phyloP scores from a whole-genome alignment of 1,140 invertebrate genomes.

The Lethocerus indicus region DNA sequence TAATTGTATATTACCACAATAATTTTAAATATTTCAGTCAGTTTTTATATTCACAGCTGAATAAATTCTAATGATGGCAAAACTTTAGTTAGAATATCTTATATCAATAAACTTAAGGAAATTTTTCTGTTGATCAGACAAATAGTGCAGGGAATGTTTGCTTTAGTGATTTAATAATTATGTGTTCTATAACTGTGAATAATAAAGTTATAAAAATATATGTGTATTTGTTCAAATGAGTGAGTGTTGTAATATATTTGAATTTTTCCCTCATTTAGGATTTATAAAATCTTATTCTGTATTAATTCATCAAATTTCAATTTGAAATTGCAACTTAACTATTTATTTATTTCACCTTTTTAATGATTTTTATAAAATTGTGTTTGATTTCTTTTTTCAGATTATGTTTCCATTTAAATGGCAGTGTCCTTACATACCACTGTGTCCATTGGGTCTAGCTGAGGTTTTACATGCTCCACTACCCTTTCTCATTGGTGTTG shows the following conservation, averaged over 20 bases:
- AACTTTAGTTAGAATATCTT: no score
- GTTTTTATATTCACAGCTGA: no score
- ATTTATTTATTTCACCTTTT: not conserved
- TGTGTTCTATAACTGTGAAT: no score
- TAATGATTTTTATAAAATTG: not conserved
- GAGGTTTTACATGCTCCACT: slow-evolving; percentile 86
- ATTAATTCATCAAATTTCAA: not conserved
- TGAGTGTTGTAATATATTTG: not conserved
- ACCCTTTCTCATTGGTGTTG: slow-evolving; percentile 92
- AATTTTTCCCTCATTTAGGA: not conserved
- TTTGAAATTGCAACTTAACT: not conserved
- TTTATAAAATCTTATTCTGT: not conserved
- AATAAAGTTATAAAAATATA: not conserved
- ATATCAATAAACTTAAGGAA: no score
- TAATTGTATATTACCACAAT: no score
- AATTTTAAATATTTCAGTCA: no score
- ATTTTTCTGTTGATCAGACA: no score
- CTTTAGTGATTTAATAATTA: no score
- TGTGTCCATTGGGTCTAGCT: slow-evolving; percentile 81
- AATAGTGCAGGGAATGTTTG: no score
- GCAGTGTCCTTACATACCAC: slow-evolving; percentile 98
- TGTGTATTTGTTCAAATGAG: not conserved
- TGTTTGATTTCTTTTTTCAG: slow-evolving; percentile 21
- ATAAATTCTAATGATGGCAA: no score
- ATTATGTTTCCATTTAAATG: slow-evolving; percentile 98